Evolutionary conservation across 2,113 vertebrate species (phyloP).

Genomic region (Desmodus rotundus): DNA sequence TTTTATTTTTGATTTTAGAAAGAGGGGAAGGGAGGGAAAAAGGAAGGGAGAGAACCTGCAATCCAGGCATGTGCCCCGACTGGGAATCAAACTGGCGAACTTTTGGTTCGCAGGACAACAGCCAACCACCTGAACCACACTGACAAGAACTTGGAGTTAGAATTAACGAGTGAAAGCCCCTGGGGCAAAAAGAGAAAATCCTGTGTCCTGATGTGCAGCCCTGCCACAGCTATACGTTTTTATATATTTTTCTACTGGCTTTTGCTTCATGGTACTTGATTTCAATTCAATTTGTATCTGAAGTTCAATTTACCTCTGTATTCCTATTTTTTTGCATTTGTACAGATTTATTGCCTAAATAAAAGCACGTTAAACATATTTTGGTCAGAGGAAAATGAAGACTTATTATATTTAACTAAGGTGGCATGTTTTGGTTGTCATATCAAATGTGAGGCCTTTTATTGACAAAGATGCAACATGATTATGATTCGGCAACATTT

Average conservation of each 20-base stretch:
- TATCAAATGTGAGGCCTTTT: not conserved
- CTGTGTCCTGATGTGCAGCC: not conserved
- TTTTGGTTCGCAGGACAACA: no score
- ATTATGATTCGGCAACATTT: not conserved
- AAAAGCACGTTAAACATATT: not conserved
- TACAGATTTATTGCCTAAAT: not conserved
- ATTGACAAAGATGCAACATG: not conserved
- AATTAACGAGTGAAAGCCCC: not conserved
- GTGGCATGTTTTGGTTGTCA: not conserved
- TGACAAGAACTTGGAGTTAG: not conserved
- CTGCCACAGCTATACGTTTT: not conserved
- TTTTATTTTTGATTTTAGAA: no score
- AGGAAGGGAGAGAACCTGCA: no score
- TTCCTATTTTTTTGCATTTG: not conserved
- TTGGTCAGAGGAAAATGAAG: constrained; percentile 5
- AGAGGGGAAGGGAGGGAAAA: no score
- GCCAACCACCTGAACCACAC: no score
- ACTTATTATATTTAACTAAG: not conserved
- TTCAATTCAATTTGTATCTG: not conserved
- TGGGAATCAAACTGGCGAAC: no score
- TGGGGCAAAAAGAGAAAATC: not conserved
- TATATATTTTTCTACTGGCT: not conserved
- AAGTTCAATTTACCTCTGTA: not conserved
- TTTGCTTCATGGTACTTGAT: constrained; percentile 6
- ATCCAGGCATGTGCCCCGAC: no score